Percentiles rank a stretch among this genome's conserved stretches.
Conservation (phyloP, 2,113 vertebrate species). For the Sapayoa aenigma region DNA sequence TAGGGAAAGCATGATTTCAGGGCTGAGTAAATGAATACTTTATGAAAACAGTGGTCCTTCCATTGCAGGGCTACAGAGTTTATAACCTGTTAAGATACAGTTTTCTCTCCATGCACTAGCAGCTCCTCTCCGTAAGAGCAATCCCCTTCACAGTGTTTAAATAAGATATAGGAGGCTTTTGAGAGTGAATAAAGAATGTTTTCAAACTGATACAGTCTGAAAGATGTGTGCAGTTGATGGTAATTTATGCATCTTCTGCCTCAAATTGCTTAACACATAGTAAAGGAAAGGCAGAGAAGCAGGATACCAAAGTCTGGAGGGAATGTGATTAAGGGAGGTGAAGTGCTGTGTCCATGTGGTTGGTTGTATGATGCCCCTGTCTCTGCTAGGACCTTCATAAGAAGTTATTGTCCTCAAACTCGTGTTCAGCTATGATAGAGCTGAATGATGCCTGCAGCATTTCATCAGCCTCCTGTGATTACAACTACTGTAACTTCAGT, state of each 20-base stretch:
- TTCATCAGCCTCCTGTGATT: background rate
- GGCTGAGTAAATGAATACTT: background rate
- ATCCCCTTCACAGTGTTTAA: background rate
- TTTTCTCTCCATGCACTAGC: background rate
- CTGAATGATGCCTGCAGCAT: accelerated
- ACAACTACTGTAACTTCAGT: background rate
- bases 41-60: background rate
- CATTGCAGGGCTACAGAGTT: background rate
- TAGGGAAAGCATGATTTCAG: background rate
- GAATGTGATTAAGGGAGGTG: background rate
- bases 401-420: background rate
- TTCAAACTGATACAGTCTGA: background rate
- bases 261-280: background rate
- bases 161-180: background rate
- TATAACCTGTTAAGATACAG: background rate
- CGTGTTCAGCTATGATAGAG: background rate
- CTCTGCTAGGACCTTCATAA: background rate
- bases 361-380: background rate
- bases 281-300: background rate
- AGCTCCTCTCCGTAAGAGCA: background rate
- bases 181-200: background rate
- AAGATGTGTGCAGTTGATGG: background rate
- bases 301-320: background rate
- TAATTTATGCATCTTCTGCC: background rate
- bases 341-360: background rate